These are phyloP conservation scores for Mimumesa dahlbomi DNA, from an alignment of 2,888 invertebrate species.

Conservation along the genomic window DNA sequence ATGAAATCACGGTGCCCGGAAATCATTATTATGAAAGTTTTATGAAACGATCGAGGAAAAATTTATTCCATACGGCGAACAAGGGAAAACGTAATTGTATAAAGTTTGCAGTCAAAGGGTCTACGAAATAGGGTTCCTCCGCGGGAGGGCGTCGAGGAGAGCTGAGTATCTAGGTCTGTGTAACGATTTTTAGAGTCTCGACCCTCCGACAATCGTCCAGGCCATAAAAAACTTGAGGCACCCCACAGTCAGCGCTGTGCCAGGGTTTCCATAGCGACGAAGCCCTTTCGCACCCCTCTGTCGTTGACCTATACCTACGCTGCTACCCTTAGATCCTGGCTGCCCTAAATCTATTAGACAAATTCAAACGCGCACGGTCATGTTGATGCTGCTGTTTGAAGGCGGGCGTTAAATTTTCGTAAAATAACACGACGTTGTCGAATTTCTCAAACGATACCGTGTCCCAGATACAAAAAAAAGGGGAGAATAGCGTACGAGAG, in stretches of 20 bases:
- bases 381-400: constrained; percentile 8
- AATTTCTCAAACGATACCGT: too few relatives aligned
- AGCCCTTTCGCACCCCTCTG: constrained; percentile 72
- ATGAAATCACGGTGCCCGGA: too few relatives aligned
- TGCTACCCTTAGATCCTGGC: constrained; percentile 56
- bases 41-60: not conserved
- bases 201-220: constrained; percentile 74
- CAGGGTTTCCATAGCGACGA: constrained; percentile 75
- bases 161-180: constrained; percentile 75
- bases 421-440: constrained; percentile 18
- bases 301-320: constrained; percentile 72
- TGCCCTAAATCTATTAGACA: constrained; percentile 60
- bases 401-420: not conserved
- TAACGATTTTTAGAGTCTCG: constrained; percentile 76
- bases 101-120: constrained; percentile 39
- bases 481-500: too few relatives aligned
- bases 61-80: not conserved
- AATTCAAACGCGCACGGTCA: constrained; percentile 40
- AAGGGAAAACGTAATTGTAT: constrained; percentile 29
- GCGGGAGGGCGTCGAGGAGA: constrained; percentile 46
- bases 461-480: too few relatives aligned
- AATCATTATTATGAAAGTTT: too few relatives aligned
- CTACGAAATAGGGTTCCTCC: constrained; percentile 10
- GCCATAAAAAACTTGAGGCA: constrained; percentile 74
- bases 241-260: constrained; percentile 69